These are phyloP conservation scores for Drosophila monieri DNA, from an alignment of 2,888 invertebrate species.

Conservation along the genomic window DNA sequence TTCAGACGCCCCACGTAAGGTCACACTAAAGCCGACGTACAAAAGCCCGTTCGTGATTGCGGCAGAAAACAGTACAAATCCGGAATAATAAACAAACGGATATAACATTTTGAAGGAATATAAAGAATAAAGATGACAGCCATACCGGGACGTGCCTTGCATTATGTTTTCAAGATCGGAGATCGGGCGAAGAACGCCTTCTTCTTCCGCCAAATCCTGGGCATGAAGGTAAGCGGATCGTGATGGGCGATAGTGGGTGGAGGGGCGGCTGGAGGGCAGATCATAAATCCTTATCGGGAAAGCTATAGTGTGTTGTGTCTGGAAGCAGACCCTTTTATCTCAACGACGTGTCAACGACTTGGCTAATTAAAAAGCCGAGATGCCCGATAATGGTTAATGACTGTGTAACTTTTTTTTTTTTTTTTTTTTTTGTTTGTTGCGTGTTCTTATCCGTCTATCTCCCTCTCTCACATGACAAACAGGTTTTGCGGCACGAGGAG, in stretches of 20 bases:
- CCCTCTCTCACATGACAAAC: constrained; percentile 15
- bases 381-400: constrained; percentile 38
- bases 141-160: constrained; percentile 91
- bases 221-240: constrained; percentile 93
- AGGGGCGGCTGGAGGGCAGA: too few relatives aligned
- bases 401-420: constrained; percentile 24
- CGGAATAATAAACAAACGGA: constrained; percentile 1
- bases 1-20: neutral
- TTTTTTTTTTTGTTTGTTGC: neutral
- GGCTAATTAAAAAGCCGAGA: constrained; percentile 41
- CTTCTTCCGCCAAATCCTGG: constrained; percentile 95
- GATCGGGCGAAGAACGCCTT: constrained; percentile 93
- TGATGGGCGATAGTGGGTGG: neutral
- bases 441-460: neutral
- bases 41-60: neutral
- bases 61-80: neutral
- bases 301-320: constrained; percentile 17
- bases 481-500: constrained; percentile 98
- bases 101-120: neutral
- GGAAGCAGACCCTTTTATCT: constrained; percentile 29
- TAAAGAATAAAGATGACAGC: constrained; percentile 16
- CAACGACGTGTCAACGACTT: constrained; percentile 21
- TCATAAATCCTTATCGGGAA: neutral
- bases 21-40: neutral
- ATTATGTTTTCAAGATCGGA: constrained; percentile 98